phyloP scores from a whole-genome alignment of 1,140 invertebrate species.

The Drosophila suzukii region DNA sequence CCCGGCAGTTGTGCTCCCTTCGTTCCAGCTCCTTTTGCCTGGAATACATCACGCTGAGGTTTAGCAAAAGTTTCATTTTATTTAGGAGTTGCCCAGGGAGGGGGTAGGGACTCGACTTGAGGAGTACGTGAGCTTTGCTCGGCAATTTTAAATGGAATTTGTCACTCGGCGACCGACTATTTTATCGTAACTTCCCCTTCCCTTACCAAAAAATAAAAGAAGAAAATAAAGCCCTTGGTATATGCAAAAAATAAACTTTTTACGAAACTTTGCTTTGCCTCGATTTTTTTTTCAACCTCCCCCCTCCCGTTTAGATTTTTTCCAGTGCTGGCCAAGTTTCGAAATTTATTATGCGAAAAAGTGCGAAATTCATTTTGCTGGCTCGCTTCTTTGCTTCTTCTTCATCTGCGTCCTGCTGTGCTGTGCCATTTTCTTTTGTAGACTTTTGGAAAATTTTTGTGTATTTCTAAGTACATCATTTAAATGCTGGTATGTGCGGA shows the following conservation, averaged over 20 bases:
- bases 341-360: constrained; percentile 84
- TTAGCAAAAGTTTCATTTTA: constrained; percentile 77
- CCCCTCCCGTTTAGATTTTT: constrained; percentile 43
- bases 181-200: not conserved
- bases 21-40: constrained; percentile 20
- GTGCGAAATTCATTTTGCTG: constrained; percentile 84
- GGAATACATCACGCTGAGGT: constrained; percentile 78
- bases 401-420: constrained; percentile 60
- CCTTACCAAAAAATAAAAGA: no score
- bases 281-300: constrained; percentile 22
- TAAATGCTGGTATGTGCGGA: constrained; percentile 68
- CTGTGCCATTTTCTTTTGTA: constrained; percentile 78
- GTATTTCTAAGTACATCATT: constrained; percentile 84
- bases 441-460: constrained; percentile 77
- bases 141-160: constrained; percentile 84
- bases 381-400: constrained; percentile 46
- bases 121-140: constrained; percentile 76
- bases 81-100: constrained; percentile 49
- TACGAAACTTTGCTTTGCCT: constrained; percentile 70
- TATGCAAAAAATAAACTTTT: constrained; percentile 84
- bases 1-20: constrained; percentile 33
- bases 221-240: constrained; percentile 16
- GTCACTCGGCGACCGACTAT: constrained; percentile 71
- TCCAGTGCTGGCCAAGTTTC: constrained; percentile 74
- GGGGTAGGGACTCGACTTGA: constrained; percentile 18